Conservation (phyloP, 2,888 invertebrate species). For the Thelaira solivaga region DNA sequence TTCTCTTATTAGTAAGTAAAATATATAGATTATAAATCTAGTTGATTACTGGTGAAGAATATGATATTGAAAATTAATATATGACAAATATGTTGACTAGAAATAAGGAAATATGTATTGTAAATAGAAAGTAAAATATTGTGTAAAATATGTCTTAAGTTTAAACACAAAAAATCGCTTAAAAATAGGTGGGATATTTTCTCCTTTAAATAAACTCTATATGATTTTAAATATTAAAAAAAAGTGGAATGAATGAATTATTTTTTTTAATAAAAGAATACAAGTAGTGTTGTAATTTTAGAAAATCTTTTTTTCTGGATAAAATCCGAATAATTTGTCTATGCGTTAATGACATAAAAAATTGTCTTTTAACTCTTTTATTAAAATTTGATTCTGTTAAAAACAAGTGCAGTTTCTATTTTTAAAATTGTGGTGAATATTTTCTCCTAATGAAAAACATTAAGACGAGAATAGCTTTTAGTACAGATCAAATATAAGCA, state of each 20-base stretch:
- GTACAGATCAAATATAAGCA: too few relatives aligned
- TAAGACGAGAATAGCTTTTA: too few relatives aligned
- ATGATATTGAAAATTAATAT: conserved; percentile 32
- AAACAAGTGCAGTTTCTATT: too few relatives aligned
- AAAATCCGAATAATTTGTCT: too few relatives aligned
- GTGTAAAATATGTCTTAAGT: conserved; percentile 3
- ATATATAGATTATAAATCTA: conserved; percentile 21
- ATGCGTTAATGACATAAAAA: too few relatives aligned
- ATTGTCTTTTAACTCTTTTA: too few relatives aligned
- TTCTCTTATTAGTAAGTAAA: conserved; percentile 2
- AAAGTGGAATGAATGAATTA: conserved; percentile 33
- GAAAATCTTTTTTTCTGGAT: too few relatives aligned
- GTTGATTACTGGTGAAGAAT: conserved; percentile 20
- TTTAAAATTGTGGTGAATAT: too few relatives aligned
- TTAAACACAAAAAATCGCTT: conserved; percentile 33
- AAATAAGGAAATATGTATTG: conserved; percentile 61
- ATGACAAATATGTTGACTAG: conserved; percentile 58
- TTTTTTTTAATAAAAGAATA: too few relatives aligned
- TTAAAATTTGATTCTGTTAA: too few relatives aligned
- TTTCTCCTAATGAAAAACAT: too few relatives aligned
- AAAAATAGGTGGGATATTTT: conserved; percentile 61
- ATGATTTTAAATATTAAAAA: neutral
- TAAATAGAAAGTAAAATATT: conserved; percentile 17
- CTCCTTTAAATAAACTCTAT: conserved; percentile 7
- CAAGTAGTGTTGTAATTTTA: too few relatives aligned